Evolutionary conservation across 2,113 vertebrate species (phyloP).

Genomic region (Okapia johnstoni): DNA sequence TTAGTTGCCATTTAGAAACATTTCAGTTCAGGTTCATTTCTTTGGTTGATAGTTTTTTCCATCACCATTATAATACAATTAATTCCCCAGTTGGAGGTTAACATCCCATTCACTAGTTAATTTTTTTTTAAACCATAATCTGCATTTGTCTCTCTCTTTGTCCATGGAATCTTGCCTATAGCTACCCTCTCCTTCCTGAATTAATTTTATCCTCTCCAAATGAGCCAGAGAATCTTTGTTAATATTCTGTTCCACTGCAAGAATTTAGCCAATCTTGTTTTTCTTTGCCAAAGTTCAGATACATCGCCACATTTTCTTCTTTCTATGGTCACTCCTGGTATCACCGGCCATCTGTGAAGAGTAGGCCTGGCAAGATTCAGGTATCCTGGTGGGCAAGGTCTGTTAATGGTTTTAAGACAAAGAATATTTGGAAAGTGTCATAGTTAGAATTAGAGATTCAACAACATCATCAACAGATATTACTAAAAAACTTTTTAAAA

Average conservation of each 20-base stretch:
- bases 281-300: conserved; percentile 31
- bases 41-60: conserved; percentile 68
- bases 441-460: not conserved
- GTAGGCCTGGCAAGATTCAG: not conserved
- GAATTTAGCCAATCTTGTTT: conserved; percentile 26
- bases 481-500: not conserved
- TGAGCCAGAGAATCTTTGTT: not conserved
- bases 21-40: conserved; percentile 73
- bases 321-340: not conserved
- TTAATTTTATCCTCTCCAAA: conserved; percentile 32
- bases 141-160: conserved; percentile 32
- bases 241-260: conserved; percentile 51
- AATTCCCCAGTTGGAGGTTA: conserved; percentile 70
- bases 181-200: conserved; percentile 8
- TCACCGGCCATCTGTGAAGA: conserved; percentile 15
- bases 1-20: conserved; percentile 52
- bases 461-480: not conserved
- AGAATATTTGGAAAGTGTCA: not conserved
- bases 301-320: not conserved
- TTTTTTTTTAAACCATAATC: conserved; percentile 42
- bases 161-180: conserved; percentile 54
- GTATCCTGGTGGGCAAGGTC: not conserved
- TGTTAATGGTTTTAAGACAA: not conserved
- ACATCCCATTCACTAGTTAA: conserved; percentile 62
- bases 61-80: conserved; percentile 72